Evolutionary conservation across 1,140 invertebrate species (phyloP).

Genomic region (Ephestia elutella): DNA sequence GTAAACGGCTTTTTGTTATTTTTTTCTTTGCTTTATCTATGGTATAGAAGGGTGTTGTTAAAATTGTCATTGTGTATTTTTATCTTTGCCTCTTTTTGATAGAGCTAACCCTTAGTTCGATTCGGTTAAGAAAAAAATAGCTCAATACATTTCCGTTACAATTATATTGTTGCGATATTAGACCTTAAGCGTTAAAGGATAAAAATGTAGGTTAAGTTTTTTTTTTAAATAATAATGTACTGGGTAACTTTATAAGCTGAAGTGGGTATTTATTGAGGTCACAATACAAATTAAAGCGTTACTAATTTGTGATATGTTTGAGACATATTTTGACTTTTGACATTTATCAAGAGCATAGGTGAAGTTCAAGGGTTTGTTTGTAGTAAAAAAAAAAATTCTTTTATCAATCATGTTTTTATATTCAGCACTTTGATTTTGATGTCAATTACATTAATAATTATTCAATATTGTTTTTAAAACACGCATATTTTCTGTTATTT

Average conservation of each 20-base stretch:
- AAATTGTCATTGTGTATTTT: conserved; percentile 56
- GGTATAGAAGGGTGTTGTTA: conserved; percentile 53
- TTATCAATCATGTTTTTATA: too few relatives aligned
- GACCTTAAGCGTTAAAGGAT: background rate
- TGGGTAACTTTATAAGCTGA: conserved; percentile 21
- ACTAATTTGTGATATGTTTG: conserved; percentile 25
- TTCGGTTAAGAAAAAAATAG: conserved; percentile 26
- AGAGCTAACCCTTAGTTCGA: conserved; percentile 39
- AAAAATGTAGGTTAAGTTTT: background rate
- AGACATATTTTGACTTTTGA: conserved; percentile 30
- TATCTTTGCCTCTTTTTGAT: conserved; percentile 49
- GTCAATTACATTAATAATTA: too few relatives aligned
- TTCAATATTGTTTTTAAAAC: too few relatives aligned
- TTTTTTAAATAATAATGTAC: background rate
- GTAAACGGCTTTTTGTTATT: conserved; percentile 48
- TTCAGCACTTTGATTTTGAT: too few relatives aligned
- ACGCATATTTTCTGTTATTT: too few relatives aligned
- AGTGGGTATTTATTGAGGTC: conserved; percentile 29
- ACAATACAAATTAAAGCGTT: conserved; percentile 28
- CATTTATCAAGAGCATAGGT: background rate
- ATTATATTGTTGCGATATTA: background rate
- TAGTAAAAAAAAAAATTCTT: background rate
- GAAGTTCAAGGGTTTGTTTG: conserved; percentile 1
- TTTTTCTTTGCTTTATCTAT: conserved; percentile 41
- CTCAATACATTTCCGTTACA: conserved; percentile 3